Percentiles rank a stretch among this genome's conserved stretches.
phyloP scores from a whole-genome alignment of 2,797 vertebrate species.

The Kryptopterus vitreolus region DNA sequence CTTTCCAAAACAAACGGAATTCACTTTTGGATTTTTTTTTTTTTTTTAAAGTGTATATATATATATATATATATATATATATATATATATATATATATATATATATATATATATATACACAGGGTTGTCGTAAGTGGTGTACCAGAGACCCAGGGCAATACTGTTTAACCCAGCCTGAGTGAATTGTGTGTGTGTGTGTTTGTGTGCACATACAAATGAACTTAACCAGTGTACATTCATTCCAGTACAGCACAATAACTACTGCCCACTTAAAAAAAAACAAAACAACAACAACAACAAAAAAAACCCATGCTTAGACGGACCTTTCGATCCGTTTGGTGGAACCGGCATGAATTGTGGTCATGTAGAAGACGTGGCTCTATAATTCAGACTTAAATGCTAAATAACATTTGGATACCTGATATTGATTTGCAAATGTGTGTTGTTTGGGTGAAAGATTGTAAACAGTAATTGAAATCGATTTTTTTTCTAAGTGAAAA shows the following conservation, averaged over 20 bases:
- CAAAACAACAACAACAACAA: no score
- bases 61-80: background rate
- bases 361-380: background rate
- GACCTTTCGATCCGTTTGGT: background rate
- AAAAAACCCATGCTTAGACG: background rate
- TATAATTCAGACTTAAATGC: background rate
- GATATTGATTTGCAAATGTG: background rate
- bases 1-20: conserved; percentile 30
- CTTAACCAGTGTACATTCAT: background rate
- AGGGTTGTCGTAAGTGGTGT: background rate
- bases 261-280: background rate
- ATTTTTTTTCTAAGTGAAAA: background rate
- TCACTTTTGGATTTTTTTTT: no score
- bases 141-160: background rate
- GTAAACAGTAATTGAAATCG: background rate
- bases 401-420: background rate
- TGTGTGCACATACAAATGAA: background rate
- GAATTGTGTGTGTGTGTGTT: background rate
- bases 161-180: background rate
- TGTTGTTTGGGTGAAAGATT: background rate
- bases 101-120: background rate
- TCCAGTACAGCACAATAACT: background rate
- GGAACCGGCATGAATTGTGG: background rate
- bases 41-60: background rate
- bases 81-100: conserved; percentile 9